Conservation (phyloP, 2,113 vertebrate genomes). For the Toxotes chatareus region DNA sequence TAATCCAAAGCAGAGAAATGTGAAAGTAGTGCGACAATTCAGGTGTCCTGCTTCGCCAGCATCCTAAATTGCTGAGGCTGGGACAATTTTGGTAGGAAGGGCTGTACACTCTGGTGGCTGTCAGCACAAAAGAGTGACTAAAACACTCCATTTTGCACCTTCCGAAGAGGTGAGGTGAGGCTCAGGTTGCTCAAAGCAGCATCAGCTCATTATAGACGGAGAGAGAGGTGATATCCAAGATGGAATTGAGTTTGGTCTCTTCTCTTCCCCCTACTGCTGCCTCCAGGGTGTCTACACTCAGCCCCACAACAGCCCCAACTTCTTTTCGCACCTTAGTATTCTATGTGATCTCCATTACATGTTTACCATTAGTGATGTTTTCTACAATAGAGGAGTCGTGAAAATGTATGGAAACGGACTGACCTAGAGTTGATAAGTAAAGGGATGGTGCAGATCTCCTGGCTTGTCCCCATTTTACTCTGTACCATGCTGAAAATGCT, state of each 20-base stretch:
- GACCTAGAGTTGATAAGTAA: not conserved
- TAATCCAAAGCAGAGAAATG: slow-evolving; percentile 10
- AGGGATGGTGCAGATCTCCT: slow-evolving; percentile 10
- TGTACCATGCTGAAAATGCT: slow-evolving; percentile 16
- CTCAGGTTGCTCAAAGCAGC: slow-evolving; percentile 52
- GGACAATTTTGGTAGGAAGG: slow-evolving; percentile 27
- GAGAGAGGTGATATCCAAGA: slow-evolving; percentile 38
- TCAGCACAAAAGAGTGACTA: slow-evolving; percentile 49
- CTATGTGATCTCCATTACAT: not conserved
- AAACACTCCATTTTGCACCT: slow-evolving; percentile 62
- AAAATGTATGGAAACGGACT: slow-evolving; percentile 3
- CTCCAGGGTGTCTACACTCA: slow-evolving; percentile 32
- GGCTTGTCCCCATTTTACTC: slow-evolving; percentile 23
- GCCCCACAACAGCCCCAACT: slow-evolving; percentile 16
- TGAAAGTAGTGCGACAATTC: slow-evolving; percentile 11
- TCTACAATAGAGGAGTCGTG: slow-evolving; percentile 11
- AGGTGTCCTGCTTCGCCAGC: slow-evolving; percentile 39
- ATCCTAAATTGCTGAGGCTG: slow-evolving; percentile 50
- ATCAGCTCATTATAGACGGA: slow-evolving; percentile 53
- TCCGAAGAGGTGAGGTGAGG: slow-evolving; percentile 16
- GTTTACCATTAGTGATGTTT: not conserved
- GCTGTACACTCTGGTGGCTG: slow-evolving; percentile 28
- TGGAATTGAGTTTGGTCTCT: slow-evolving; percentile 53
- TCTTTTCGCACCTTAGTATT: slow-evolving; percentile 13
- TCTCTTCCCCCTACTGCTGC: slow-evolving; percentile 14